Conservation (phyloP, 1,140 invertebrate genomes). For the Latrodectus geometricus region DNA sequence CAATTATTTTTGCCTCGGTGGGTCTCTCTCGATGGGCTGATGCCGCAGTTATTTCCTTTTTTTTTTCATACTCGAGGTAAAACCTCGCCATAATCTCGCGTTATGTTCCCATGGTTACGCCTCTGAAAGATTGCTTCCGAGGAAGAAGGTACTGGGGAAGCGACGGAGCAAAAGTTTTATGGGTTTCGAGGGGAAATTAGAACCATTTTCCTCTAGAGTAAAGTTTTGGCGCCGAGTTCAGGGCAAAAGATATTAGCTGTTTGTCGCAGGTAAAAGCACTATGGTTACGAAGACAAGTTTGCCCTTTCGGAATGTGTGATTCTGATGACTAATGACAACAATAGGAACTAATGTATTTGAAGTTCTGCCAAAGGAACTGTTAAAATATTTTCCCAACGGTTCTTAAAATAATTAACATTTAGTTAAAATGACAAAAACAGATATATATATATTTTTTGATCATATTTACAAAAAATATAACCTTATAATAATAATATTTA, state of each 20-base stretch:
- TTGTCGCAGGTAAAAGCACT: neutral
- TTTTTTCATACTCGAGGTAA: neutral
- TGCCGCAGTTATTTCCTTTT: neutral
- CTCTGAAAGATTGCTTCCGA: constrained; percentile 7
- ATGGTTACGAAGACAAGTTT: neutral
- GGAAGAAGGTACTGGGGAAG: neutral
- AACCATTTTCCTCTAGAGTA: neutral
- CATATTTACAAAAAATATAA: too few species aligned
- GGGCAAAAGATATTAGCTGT: neutral
- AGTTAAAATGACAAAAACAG: too few species aligned
- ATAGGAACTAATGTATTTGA: too few species aligned
- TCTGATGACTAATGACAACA: too few species aligned
- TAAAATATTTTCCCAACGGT: too few species aligned
- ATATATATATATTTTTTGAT: too few species aligned
- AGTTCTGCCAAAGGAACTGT: too few species aligned
- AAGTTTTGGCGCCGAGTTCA: neutral
- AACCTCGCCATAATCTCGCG: neutral
- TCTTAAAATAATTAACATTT: too few species aligned
- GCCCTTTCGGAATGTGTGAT: too few species aligned
- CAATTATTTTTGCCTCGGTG: constrained; percentile 22
- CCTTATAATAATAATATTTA: too few species aligned
- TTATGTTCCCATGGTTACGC: constrained; percentile 22
- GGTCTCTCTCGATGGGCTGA: neutral
- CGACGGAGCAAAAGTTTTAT: constrained; percentile 12
- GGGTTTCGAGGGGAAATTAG: constrained; percentile 8